phyloP scores from a whole-genome alignment of 2,797 vertebrate species.

The Agapornis canus region DNA sequence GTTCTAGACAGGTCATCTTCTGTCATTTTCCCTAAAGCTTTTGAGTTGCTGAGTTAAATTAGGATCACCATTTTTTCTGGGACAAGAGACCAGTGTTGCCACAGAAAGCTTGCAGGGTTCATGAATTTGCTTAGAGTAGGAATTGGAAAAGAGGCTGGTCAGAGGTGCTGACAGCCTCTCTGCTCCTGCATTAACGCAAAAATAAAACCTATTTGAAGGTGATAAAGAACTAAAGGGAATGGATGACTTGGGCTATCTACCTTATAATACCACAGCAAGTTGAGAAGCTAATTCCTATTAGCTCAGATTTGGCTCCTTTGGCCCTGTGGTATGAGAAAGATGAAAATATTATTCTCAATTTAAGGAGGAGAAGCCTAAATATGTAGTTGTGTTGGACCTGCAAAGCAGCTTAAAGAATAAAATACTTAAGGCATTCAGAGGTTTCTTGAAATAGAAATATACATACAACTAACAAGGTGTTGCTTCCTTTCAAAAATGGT shows the following conservation, averaged over 20 bases:
- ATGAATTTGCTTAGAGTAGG: constrained; percentile 19
- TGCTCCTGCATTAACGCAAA: neutral
- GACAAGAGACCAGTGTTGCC: neutral
- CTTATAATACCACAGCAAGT: neutral
- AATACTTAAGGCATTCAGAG: neutral
- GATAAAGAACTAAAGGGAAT: neutral
- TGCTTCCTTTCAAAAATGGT: neutral
- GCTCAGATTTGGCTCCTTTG: neutral
- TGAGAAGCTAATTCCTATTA: neutral
- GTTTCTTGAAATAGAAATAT: neutral
- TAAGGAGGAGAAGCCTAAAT: neutral
- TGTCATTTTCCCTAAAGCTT: constrained; percentile 40
- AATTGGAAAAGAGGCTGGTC: neutral
- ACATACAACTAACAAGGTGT: neutral
- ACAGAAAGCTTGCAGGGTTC: neutral
- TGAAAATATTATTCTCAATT: neutral
- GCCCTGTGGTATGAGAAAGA: neutral
- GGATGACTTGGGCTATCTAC: neutral
- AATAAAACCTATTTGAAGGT: neutral
- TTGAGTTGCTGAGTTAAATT: constrained; percentile 58
- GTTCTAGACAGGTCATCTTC: constrained; percentile 56
- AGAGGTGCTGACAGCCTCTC: neutral
- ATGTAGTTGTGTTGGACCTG: neutral
- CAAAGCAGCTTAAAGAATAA: neutral
- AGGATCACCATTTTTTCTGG: constrained; percentile 60